Base-by-base conservation (phyloP, 1,140 invertebrate genomes). In the Anastrepha obliqua region DNA sequence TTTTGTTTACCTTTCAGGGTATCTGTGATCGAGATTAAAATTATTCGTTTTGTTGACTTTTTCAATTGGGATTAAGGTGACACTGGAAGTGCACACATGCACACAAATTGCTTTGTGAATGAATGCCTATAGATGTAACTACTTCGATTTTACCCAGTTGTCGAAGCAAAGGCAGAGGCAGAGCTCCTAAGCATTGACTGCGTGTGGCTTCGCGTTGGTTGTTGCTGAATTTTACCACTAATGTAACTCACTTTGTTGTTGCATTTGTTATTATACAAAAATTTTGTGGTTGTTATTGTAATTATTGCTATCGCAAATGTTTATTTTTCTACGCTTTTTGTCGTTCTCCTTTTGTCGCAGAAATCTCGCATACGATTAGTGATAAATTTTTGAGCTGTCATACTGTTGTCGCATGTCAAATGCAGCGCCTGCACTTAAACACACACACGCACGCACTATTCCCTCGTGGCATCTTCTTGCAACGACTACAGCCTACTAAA, bases 41-140 rank as follows among this genome's bases (percentile, higher is more conserved):
- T 87, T 70, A 87, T 70, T 62, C 86, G 86, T 64, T 87, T 87
- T 87, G 86, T 70, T 87, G 86, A 87, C 86, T 87, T 87, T 70
- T 87, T 65, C 64, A 20, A 87, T 67, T 87, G 86, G 86, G 62
- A 87, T 87, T 87, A 67, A 70, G 42, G 17, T 62, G 85, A 86
- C 47, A 81, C 51, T 67, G n/a, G 59, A 11, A 85, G 44, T 9
- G 78, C 20, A 8, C 29, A 44, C 47, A 51, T 11, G 39, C 70
- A 15, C 3, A n/a, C 15, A 17, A 62, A 62, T n/a, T 4, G 5
- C 2, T 62, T 62, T 55, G 11, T 17, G 55, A 58, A 62, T 11
- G 60, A 62, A 62, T 62, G 15, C 29, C 29, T 29, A 29, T 29
- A 29, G 29, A 29, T 29, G 29, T 29, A 29, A 29, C 29, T 29